Percentiles rank a stretch among this genome's conserved stretches.
Conservation (phyloP, 2,888 invertebrate genomes). For the Rhagonycha lutea region DNA sequence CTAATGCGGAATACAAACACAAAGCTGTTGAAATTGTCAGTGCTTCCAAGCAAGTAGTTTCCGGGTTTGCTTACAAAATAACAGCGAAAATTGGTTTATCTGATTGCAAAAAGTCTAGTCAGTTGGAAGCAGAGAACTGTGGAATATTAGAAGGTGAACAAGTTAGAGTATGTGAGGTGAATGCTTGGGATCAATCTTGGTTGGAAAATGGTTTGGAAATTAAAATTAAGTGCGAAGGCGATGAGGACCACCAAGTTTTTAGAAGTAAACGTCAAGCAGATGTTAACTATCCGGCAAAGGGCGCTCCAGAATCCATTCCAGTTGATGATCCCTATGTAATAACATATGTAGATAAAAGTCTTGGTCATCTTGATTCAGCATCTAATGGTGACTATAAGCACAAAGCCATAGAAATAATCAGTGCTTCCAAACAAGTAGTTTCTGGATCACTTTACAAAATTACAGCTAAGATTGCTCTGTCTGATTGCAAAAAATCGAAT, state of each 20-base stretch:
- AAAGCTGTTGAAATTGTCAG: not conserved
- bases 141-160: not conserved
- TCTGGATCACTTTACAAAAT: constrained; percentile 63
- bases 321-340: constrained; percentile 37
- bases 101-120: not conserved
- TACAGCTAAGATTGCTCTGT: constrained; percentile 61
- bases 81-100: not conserved
- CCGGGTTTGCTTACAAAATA: not conserved
- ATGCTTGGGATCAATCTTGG: not conserved
- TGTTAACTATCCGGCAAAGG: not conserved
- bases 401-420: constrained; percentile 40
- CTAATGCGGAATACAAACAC: not conserved
- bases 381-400: constrained; percentile 48
- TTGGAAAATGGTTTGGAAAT: not conserved
- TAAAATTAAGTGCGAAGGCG: not conserved
- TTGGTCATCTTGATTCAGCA: constrained; percentile 44
- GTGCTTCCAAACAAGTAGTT: constrained; percentile 59
- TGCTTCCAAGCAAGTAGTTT: not conserved
- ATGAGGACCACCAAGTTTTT: not conserved
- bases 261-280: not conserved
- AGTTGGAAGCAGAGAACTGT: not conserved
- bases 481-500: constrained; percentile 55
- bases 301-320: constrained; percentile 30
- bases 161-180: not conserved
- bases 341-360: constrained; percentile 34